Conservation (phyloP, 2,888 invertebrate genomes). For the Oegoconia quadripuncta region DNA sequence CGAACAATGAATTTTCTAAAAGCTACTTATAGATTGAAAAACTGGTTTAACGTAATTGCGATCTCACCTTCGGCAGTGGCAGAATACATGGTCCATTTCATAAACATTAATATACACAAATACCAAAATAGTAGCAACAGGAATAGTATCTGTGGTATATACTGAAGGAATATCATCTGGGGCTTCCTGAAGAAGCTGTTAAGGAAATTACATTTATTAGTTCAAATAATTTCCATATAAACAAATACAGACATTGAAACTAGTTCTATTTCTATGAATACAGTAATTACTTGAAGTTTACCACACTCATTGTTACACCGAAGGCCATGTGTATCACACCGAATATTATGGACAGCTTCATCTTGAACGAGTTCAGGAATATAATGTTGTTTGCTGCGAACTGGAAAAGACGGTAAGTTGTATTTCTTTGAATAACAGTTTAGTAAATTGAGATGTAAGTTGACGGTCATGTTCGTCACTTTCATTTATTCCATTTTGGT, state of each 20-base stretch:
- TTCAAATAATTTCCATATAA: not conserved
- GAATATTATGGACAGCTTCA: conserved; percentile 86
- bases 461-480: too few species aligned
- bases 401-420: conserved; percentile 43
- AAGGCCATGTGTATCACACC: conserved; percentile 87
- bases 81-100: conserved; percentile 83
- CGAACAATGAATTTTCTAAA: too few species aligned
- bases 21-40: too few species aligned
- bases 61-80: conserved; percentile 52
- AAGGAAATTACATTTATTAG: conserved; percentile 19
- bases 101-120: conserved; percentile 81
- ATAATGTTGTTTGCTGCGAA: conserved; percentile 82
- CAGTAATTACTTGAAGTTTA: conserved; percentile 80
- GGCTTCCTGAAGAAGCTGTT: conserved; percentile 70
- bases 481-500: too few species aligned
- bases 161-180: conserved; percentile 79
- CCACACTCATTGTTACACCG: conserved; percentile 82
- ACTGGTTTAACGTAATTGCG: not conserved
- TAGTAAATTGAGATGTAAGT: not conserved
- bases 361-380: conserved; percentile 87
- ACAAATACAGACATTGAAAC: conserved; percentile 13
- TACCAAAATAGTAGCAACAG: conserved; percentile 84
- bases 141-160: conserved; percentile 85
- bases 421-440: not conserved
- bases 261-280: conserved; percentile 70